Base-by-base conservation (phyloP, 2,797 vertebrate genomes). In the Lacerta agilis region DNA sequence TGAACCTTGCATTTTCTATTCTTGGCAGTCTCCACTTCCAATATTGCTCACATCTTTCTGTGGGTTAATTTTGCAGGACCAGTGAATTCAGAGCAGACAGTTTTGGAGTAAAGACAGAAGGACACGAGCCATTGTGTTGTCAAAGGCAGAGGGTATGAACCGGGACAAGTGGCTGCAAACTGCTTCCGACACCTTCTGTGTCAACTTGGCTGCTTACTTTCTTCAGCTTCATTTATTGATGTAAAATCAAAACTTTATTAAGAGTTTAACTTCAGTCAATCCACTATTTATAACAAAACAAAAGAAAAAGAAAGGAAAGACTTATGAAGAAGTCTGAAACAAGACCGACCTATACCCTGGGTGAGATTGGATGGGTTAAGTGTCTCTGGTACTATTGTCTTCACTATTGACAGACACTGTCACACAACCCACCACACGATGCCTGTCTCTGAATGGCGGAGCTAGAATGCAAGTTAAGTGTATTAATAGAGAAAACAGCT, bases 391-490 rank as follows among this genome's bases (percentile, higher is more conserved):
- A 97, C 96, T 98, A 97, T 97, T 97, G 97, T 97, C 97, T 98
- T 98, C 97, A 98, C 97, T 98, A 98, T 95, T 97, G 97, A 98
- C 96, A 98, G 97, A 97, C 97, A 97, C 95, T 97, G 97, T 97
- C 97, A 98, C 97, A 97, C 96, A 97, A 98, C 97, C 97, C 97
- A 97, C 97, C 97, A 97, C 97, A 97, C 96, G 97, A 97, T 96
- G 97, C 97, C 97, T 97, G 97, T 97, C 96, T 98, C 97, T 97
- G 97, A 97, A 96, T 97, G 97, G 95, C 96, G 96, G 95, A 97
- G 97, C 97, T 98, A 98, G 97, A 98, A 98, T 97, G 97, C 97
- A 98, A 98, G 97, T 97, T 97, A 97, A 97, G 97, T 97, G 96
- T 96, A 97, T 98, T 97, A 98, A 97, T 97, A 97, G 96, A 97